Percentiles rank a stretch among this genome's conserved stretches.
phyloP scores from a whole-genome alignment of 2,797 vertebrate genomes.

The Acipenser transmontanus region DNA sequence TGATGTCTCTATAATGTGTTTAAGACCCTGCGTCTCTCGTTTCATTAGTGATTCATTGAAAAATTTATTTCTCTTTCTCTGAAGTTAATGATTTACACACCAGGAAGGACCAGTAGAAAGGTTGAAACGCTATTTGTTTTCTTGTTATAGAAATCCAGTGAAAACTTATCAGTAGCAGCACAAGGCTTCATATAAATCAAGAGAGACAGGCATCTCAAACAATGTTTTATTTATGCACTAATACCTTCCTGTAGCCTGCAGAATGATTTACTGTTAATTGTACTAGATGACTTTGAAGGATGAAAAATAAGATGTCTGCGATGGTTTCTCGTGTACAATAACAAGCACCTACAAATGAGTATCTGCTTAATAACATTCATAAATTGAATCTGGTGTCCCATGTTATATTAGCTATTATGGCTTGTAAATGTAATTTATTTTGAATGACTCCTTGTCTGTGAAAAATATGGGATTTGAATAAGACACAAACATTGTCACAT shows the following conservation, averaged over 20 bases:
- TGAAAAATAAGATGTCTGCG: slow-evolving; percentile 8
- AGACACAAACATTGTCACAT: no score
- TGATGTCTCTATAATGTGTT: neutral
- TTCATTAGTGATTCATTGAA: neutral
- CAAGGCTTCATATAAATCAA: slow-evolving; percentile 44
- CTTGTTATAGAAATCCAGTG: slow-evolving; percentile 48
- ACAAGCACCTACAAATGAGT: slow-evolving; percentile 12
- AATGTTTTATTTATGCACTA: slow-evolving; percentile 52
- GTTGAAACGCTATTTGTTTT: slow-evolving; percentile 37
- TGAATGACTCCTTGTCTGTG: neutral
- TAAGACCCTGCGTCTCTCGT: neutral
- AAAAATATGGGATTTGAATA: neutral
- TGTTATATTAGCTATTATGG: slow-evolving; percentile 20
- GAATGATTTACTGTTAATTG: slow-evolving; percentile 47
- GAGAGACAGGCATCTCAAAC: slow-evolving; percentile 35
- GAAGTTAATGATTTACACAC: slow-evolving; percentile 26
- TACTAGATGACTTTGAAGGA: slow-evolving; percentile 23
- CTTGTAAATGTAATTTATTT: slow-evolving; percentile 15
- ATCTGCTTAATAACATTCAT: slow-evolving; percentile 16
- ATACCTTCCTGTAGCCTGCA: slow-evolving; percentile 28
- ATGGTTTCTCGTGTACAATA: slow-evolving; percentile 14
- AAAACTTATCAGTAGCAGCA: slow-evolving; percentile 37
- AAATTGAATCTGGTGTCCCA: slow-evolving; percentile 22
- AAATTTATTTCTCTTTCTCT: slow-evolving; percentile 17
- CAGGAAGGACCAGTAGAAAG: slow-evolving; percentile 34